Conservation (phyloP, 2,113 vertebrate species). For the Haemorhous mexicanus region DNA sequence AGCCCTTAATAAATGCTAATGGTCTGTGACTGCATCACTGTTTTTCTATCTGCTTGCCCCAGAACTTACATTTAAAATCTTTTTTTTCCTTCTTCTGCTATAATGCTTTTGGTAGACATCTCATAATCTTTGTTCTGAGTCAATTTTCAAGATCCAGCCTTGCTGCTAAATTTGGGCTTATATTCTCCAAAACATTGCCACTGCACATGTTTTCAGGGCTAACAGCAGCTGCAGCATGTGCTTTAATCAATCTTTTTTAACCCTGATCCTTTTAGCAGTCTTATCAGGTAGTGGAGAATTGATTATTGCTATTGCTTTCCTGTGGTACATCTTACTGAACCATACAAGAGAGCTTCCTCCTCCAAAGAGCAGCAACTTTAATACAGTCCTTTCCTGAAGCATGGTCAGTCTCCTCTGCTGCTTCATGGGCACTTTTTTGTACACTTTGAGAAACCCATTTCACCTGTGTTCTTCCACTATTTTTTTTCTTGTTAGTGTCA, state of each 20-base stretch:
- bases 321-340: not conserved
- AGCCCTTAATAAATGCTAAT: not conserved
- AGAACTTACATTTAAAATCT: not conserved
- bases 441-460: not conserved
- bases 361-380: not conserved
- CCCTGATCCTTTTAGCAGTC: not conserved
- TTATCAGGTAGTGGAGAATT: not conserved
- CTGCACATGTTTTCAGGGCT: not conserved
- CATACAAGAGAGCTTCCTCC: not conserved
- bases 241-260: not conserved
- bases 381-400: not conserved
- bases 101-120: not conserved
- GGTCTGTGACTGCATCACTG: not conserved
- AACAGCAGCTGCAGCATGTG: not conserved
- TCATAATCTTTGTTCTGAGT: not conserved
- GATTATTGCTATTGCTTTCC: not conserved
- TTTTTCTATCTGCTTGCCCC: not conserved
- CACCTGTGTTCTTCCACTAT: not conserved
- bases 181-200: not conserved
- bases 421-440: not conserved
- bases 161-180: not conserved
- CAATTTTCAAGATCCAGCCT: not conserved
- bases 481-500: not conserved
- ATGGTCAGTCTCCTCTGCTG: fast-evolving
- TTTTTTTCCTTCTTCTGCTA: not conserved